Conservation (phyloP, 2,888 invertebrate species). For the Lacanobia wlatinum region DNA sequence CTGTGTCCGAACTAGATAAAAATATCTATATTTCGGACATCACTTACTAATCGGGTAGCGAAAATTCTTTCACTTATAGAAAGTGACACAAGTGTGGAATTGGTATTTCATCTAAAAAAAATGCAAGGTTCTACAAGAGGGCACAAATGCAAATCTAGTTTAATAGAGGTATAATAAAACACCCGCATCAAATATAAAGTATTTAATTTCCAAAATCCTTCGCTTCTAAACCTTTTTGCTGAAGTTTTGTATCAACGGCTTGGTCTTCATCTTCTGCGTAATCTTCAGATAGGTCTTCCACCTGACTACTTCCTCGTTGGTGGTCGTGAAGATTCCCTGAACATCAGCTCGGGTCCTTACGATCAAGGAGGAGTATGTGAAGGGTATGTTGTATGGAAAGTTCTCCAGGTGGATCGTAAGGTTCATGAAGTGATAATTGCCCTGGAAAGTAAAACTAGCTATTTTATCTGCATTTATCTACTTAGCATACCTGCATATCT, state of each 20-base stretch:
- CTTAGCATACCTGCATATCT: background rate
- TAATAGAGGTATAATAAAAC: background rate
- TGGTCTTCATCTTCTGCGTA: slow-evolving; percentile 57
- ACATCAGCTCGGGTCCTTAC: slow-evolving; percentile 62
- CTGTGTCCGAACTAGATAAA: too few species aligned
- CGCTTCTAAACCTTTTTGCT: background rate
- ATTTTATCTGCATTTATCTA: background rate
- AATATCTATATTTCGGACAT: too few species aligned
- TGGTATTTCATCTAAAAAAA: too few species aligned
- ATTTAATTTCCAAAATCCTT: slow-evolving; percentile 18
- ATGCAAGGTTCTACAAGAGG: background rate
- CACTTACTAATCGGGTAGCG: too few species aligned
- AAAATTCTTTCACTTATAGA: too few species aligned
- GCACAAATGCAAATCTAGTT: background rate
- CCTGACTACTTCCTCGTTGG: slow-evolving; percentile 57
- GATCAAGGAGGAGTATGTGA: slow-evolving; percentile 62
- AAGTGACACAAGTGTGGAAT: too few species aligned
- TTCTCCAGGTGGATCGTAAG: slow-evolving; percentile 62
- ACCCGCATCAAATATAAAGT: background rate
- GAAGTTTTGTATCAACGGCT: background rate
- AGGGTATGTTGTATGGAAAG: slow-evolving; percentile 62
- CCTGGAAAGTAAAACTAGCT: slow-evolving; percentile 47
- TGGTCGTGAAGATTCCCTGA: slow-evolving; percentile 50
- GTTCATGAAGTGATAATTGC: slow-evolving; percentile 60
- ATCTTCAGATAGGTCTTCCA: slow-evolving; percentile 60